Conservation (phyloP, 2,113 vertebrate genomes). For the Eurystomus gularis region DNA sequence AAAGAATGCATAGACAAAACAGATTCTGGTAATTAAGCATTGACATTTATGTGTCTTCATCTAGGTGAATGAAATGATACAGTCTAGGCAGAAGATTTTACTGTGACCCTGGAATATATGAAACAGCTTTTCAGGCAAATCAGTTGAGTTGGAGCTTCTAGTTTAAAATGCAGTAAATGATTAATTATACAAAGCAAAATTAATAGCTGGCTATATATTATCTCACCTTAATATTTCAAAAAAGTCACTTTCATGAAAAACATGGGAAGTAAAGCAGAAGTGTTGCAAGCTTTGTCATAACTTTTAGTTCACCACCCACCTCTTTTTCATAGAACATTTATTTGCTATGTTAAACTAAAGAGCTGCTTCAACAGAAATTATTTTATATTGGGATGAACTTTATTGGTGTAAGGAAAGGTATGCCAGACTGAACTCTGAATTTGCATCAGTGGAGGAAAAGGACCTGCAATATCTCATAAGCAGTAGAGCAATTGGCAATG, state of each 20-base stretch:
- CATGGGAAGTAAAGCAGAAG: neutral
- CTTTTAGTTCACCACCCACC: neutral
- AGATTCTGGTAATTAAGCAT: neutral
- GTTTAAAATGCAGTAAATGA: neutral
- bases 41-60: neutral
- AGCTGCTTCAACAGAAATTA: neutral
- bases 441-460: neutral
- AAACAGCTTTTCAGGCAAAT: neutral
- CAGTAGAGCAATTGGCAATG: neutral
- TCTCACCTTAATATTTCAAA: neutral
- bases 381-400: neutral
- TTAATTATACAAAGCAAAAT: neutral
- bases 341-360: neutral
- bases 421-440: neutral
- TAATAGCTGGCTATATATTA: neutral
- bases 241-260: neutral
- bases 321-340: neutral
- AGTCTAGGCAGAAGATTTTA: neutral
- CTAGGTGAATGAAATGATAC: neutral
- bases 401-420: neutral
- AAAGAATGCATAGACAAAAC: neutral
- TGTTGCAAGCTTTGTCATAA: neutral
- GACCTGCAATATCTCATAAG: neutral
- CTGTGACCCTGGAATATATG: neutral
- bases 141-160: neutral